Evolutionary conservation across 2,888 invertebrate species (phyloP), one percentile per base, ranked within the genome.

Genomic region (Colletes collaris): DNA sequence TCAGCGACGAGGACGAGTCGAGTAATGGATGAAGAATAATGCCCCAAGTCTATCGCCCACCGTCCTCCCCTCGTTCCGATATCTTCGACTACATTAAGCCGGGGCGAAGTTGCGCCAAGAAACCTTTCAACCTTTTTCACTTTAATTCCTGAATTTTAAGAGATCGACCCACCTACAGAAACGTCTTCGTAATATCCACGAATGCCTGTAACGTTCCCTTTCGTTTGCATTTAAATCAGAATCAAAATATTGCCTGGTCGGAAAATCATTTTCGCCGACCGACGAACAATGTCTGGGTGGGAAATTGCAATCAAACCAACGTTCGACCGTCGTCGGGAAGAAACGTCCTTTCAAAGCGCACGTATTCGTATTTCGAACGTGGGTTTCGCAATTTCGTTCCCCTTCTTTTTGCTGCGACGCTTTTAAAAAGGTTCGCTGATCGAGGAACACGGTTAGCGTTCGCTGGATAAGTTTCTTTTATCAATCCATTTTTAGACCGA

Each of bases 11-110:
- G 67, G 76, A 7, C 70, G 63, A 66, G 60, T 58, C 72, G 80
- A 78, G 79, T 83, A 86, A 83, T 75, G 81, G 82, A 82, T 71
- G 81, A 80, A 76, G 76, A 84, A 83, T 81, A 81, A 81, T 58
- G 55, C 64, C 52, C 27, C 59, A 70, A 75, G 63, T 79, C 76
- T 60, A 75, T 72, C 74, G 53, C 55, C 68, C 44, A 58, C 11
- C 62, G 59, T 40, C 62, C 10, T 13, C 27, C 19, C 4, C 4
- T 40, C 59, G 7, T 64, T n/a, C 67, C 78, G 73, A 78, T 74
- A 80, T 77, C 73, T 78, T 73, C 65, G 77, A 70, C 69, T 80
- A 66, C 80, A 78, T 80, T 80, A 78, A 74, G n/a, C 55, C 35
- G 40, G 27, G 27, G 66, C 13, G 19, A 64, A 67, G 58, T 67